A percentile compares a stretch with the other conserved stretches of the same genome.
These are phyloP conservation scores for Pseudomyrmex sp. DNA, from an alignment of 1,140 invertebrate genomes.

Conservation along the genomic window DNA sequence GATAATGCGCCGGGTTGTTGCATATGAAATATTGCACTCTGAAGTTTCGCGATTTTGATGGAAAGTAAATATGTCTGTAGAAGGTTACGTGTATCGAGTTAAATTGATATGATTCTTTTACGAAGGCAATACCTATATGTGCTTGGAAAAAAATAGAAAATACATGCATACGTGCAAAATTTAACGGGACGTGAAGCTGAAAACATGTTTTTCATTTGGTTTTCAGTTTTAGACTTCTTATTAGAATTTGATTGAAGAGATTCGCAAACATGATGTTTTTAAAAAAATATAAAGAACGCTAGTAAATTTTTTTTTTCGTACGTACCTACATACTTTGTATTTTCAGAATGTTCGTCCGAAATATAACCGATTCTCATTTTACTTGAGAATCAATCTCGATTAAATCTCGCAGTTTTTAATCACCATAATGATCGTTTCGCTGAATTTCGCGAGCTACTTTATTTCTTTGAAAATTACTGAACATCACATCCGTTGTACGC, in stretches of 20 bases:
- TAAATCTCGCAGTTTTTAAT: not conserved
- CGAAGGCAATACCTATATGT: too few species aligned
- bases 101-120: too few species aligned
- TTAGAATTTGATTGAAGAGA: not conserved
- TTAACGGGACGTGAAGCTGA: not conserved
- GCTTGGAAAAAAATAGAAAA: not conserved
- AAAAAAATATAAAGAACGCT: not conserved
- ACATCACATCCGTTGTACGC: not conserved
- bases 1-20: not conserved
- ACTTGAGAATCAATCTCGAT: slow-evolving; percentile 2
- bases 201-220: not conserved
- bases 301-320: not conserved
- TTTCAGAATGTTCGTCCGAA: not conserved
- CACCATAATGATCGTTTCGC: not conserved
- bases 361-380: not conserved
- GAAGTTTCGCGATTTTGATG: not conserved
- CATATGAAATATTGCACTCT: not conserved
- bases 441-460: slow-evolving; percentile 4
- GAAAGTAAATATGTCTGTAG: not conserved
- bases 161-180: not conserved
- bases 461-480: slow-evolving; percentile 16
- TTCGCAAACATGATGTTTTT: not conserved
- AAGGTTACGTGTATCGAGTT: not conserved
- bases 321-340: too few species aligned
- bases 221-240: not conserved